Evolutionary conservation across 35 echinoderm and acorn worm species (phyloP), one percentile per base, ranked within the genome.

Genomic region (Apostichopus japonicus): DNA sequence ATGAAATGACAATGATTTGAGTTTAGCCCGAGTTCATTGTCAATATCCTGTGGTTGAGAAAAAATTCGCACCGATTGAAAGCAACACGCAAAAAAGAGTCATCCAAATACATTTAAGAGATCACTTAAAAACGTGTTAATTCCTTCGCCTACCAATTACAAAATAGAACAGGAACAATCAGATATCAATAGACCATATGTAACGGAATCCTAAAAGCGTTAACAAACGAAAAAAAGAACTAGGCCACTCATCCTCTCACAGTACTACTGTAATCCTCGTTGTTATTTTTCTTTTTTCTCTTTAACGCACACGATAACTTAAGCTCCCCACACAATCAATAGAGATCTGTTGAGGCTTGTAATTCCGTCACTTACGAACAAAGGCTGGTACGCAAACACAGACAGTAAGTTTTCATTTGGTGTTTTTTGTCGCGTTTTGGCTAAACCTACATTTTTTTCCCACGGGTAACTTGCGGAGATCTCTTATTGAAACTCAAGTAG

Each of bases 51-150:
- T 61, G 57, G 8, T 61, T 61, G 7, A 10, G 7, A 61, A 61
- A 61, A 61, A 10, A 13, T 61, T 61, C 57, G 13, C 57, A 61
- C 57, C 33, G 33, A 44, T 44, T 44, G 33, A 61, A 61, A 61
- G 57, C 7, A 61, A 61, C 57, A 61, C 57, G 7, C 57, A 61
- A 61, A 44, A 44, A 44, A 44, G 33, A 44, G 33, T 44, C 33
- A 44, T 44, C 33, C 33, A 44, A 44, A 44, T 44, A 4, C 33
- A 44, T 44, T 44, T 44, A 61, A 61, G 71, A 23, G 71, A 75
- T 75, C 71, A 75, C 71, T 75, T 75, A 19, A 75, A 75, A 21
- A 75, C 17, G 71, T 75, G 71, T 75, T 75, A 75, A 75, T 75
- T 75, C 71, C 16, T 6, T 75, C 71, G 21, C 71, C 71, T 75